A percentile compares a stretch with the other conserved stretches of the same genome.
Evolutionary conservation across 2,888 invertebrate genomes (phyloP).

Genomic region (Tachystola acroxantha): DNA sequence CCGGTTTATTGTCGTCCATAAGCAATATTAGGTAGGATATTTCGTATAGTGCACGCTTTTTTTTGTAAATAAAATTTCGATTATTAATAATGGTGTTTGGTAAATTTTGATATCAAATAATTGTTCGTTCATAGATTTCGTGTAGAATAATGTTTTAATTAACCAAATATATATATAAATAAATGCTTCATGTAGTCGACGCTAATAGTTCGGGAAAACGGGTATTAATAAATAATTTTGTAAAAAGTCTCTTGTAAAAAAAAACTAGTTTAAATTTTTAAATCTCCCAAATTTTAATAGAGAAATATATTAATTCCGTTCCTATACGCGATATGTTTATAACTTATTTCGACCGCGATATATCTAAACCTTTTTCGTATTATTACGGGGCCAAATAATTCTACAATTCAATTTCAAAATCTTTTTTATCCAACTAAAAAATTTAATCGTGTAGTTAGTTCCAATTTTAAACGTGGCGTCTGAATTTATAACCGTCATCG

Average conservation of each 20-base stretch:
- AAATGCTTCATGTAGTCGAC: conserved; percentile 24
- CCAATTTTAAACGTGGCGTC: conserved; percentile 20
- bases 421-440: conserved; percentile 15
- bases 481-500: conserved; percentile 18
- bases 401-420: conserved; percentile 20
- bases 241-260: conserved; percentile 21
- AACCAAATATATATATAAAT: conserved; percentile 2
- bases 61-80: conserved; percentile 10
- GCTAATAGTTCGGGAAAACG: conserved; percentile 42
- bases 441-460: conserved; percentile 29
- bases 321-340: conserved; percentile 48
- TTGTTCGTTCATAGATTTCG: too few species aligned
- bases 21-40: conserved; percentile 50
- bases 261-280: conserved; percentile 24
- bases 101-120: conserved; percentile 5
- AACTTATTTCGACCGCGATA: conserved; percentile 20
- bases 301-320: conserved; percentile 39
- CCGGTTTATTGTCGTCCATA: conserved; percentile 27
- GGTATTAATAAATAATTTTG: conserved; percentile 32
- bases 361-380: conserved; percentile 15
- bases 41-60: conserved; percentile 20
- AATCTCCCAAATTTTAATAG: conserved; percentile 20
- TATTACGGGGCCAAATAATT: conserved; percentile 52
- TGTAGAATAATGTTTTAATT: not conserved
- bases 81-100: not conserved